These are phyloP conservation scores for Pluvianellus socialis DNA, from an alignment of 2,113 vertebrate genomes.

Conservation along the genomic window DNA sequence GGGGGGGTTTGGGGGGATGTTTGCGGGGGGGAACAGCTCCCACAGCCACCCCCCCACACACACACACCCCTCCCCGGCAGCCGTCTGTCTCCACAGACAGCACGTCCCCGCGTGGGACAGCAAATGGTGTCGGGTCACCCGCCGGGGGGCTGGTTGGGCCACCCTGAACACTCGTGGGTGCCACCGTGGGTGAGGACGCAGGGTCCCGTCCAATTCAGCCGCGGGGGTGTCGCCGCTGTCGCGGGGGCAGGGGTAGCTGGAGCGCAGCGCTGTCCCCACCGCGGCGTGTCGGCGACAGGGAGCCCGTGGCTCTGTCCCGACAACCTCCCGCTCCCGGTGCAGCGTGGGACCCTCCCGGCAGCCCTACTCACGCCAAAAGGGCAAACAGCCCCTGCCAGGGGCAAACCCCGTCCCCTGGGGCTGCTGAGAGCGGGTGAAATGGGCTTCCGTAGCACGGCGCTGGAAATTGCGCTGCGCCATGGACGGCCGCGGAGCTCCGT, in stretches of 20 bases:
- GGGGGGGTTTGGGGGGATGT: too few species aligned
- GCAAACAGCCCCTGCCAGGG: accelerated
- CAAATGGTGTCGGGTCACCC: accelerated
- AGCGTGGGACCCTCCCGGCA: accelerated
- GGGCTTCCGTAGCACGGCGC: neutral
- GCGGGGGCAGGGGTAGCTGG: neutral
- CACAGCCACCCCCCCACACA: neutral
- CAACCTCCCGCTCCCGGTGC: accelerated
- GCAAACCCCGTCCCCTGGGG: accelerated
- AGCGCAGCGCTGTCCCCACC: accelerated
- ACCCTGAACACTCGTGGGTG: neutral
- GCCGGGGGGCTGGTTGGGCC: too few species aligned
- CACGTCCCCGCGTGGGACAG: neutral
- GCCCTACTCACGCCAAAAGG: neutral
- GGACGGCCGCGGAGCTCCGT: neutral
- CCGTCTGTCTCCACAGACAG: too few species aligned
- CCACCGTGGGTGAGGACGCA: neutral
- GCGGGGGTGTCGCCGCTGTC: accelerated
- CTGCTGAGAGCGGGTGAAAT: accelerated
- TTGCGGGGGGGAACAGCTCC: neutral
- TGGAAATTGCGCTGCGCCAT: neutral
- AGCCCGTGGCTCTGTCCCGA: accelerated
- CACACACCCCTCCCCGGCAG: too few species aligned
- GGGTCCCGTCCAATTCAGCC: neutral
- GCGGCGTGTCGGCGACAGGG: accelerated